phyloP scores from a whole-genome alignment of 2,888 invertebrate species.

The Gymnosoma rotundatum region DNA sequence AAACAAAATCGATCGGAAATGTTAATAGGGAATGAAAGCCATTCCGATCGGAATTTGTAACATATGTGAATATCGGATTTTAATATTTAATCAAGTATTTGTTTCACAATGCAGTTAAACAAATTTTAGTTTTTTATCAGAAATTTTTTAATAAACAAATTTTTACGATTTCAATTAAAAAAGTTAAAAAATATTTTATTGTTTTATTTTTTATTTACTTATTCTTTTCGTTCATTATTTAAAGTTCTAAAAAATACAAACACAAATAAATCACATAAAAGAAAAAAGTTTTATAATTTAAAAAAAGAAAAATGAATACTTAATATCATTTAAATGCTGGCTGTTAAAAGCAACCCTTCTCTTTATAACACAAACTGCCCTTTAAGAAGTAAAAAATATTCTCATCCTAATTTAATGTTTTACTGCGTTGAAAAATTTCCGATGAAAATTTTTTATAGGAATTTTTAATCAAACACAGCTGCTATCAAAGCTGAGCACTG shows the following conservation, averaged over 20 bases:
- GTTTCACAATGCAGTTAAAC: too few species aligned
- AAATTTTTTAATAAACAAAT: too few species aligned
- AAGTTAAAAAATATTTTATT: neutral
- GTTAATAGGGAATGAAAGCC: too few species aligned
- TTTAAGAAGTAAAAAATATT: neutral
- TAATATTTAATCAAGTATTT: too few species aligned
- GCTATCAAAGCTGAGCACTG: conserved; percentile 44
- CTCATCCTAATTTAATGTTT: conserved; percentile 1
- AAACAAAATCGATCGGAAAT: too few species aligned
- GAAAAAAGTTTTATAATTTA: conserved; percentile 2
- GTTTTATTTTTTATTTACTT: neutral
- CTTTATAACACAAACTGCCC: neutral
- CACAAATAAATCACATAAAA: neutral
- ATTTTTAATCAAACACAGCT: conserved; percentile 68
- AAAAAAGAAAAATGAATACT: conserved; percentile 4
- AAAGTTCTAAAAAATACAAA: neutral
- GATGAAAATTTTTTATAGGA: conserved; percentile 41
- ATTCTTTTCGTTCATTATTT: neutral
- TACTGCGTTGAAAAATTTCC: conserved; percentile 29
- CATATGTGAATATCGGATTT: too few species aligned
- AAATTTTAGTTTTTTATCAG: too few species aligned
- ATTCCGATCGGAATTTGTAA: too few species aligned
- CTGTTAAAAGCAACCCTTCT: conserved; percentile 32
- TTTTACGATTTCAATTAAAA: too few species aligned
- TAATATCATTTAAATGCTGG: conserved; percentile 9